Evolutionary conservation across 37 sponge, comb jelly and placozoan genomes (phyloP), one percentile per base, ranked within the genome.

Genomic region (Crambe crambe): DNA sequence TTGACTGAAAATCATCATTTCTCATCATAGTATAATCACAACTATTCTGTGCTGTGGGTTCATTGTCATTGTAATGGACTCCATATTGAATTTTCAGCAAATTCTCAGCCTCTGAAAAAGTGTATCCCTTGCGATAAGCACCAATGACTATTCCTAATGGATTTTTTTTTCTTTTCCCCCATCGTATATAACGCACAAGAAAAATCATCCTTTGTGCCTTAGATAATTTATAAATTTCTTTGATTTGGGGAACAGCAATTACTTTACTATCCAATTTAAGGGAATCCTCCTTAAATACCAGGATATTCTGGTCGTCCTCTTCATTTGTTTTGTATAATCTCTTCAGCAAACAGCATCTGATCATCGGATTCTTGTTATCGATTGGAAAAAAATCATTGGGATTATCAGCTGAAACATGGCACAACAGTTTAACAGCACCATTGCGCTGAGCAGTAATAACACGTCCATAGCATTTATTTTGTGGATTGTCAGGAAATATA

Each of bases 341-440:
- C 29, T 31, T 37, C 6, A 88, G 78, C 22, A 91, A 25, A 31
- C 78, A 35, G 61, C 87, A 87, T 22, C 60, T 20, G 8, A 91
- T 29, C 21, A 60, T 54, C 29, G 92, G 92, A 51, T 74, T 56
- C 37, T 74, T 80, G 9, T 37, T 72, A 51, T 79, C 72, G 26
- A 91, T 27, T 30, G 92, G 92, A 70, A 22, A 83, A 42, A 91
- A 87, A 17, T 75, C 12, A 56, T 68, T 79, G 2, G 83, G 29
- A 64, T 84, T 87, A 12, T 47, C 31, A 2, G 23, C 30, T 37
- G 79, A 75, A 0, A 82, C 84, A 62, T 69, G 57, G 43, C 92
- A 91, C 12, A 87, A 39, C 74, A 87, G 76, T 0, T 42, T 73
- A 32, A 58, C 56, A 18, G 75, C 35, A 15, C 66, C 61, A 0